These are phyloP conservation scores for Hanleya hanleyi DNA, from an alignment of 2,888 invertebrate species.

Conservation along the genomic window DNA sequence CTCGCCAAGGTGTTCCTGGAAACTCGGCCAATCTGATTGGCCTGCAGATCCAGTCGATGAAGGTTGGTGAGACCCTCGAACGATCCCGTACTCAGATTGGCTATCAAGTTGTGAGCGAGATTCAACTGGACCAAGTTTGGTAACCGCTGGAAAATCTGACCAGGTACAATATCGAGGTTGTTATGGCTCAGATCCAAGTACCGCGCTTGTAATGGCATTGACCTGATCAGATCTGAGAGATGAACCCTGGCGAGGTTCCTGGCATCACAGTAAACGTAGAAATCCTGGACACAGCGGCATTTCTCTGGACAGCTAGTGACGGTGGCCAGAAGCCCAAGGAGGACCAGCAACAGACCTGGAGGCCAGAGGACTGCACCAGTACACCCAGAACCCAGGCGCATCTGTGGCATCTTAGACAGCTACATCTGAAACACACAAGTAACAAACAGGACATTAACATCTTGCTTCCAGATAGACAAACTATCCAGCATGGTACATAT, in stretches of 20 bases:
- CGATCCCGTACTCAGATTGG: slow-evolving; percentile 16
- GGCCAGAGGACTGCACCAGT: neutral
- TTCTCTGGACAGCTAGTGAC: slow-evolving; percentile 40
- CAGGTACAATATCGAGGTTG: slow-evolving; percentile 30
- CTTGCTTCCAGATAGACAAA: too few species aligned
- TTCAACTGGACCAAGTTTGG: slow-evolving; percentile 32
- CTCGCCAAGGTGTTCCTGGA: neutral
- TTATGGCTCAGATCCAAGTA: slow-evolving; percentile 54
- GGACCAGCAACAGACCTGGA: neutral
- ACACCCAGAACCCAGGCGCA: neutral
- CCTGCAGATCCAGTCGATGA: slow-evolving; percentile 37
- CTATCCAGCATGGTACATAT: too few species aligned
- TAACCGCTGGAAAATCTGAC: slow-evolving; percentile 16
- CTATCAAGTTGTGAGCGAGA: slow-evolving; percentile 40
- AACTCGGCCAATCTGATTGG: slow-evolving; percentile 35
- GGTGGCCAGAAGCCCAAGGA: neutral
- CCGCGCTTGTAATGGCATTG: slow-evolving; percentile 42
- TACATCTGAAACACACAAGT: slow-evolving; percentile 4
- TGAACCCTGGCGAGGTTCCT: slow-evolving; percentile 35
- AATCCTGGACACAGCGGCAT: slow-evolving; percentile 46
- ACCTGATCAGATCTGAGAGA: slow-evolving; percentile 29
- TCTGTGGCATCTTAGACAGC: neutral
- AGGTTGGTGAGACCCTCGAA: slow-evolving; percentile 42
- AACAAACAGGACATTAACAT: too few species aligned
- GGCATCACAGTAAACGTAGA: slow-evolving; percentile 53